A percentile compares a stretch with the other conserved stretches of the same genome.
Conservation (phyloP, 2,888 invertebrate genomes). For the Tetrapedia diversipes region DNA sequence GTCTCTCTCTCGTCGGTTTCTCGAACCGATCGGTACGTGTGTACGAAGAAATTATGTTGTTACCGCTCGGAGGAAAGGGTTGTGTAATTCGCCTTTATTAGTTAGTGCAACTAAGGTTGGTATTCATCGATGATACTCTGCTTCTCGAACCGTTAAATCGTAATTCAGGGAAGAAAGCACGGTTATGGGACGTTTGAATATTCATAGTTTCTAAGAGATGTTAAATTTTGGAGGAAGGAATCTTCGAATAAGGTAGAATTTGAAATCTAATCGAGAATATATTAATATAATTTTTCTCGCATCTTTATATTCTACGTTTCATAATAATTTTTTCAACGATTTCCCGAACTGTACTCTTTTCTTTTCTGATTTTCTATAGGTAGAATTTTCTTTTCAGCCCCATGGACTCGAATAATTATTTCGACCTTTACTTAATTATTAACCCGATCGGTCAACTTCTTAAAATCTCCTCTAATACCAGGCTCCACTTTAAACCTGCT, state of each 20-base stretch:
- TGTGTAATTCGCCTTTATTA: constrained; percentile 48
- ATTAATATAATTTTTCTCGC: no score
- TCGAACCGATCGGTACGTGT: constrained; percentile 38
- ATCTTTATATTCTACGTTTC: no score
- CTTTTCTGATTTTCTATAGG: no score
- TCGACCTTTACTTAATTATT: neutral
- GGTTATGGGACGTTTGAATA: neutral
- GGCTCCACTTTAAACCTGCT: no score
- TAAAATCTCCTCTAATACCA: no score
- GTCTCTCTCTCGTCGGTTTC: constrained; percentile 25
- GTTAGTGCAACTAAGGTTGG: constrained; percentile 9
- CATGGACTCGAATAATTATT: no score
- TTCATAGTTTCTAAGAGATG: neutral
- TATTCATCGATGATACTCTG: constrained; percentile 4
- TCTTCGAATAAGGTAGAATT: no score
- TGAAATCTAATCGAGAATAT: no score
- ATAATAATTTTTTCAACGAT: no score
- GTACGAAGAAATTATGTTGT: constrained; percentile 44
- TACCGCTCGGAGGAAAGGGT: constrained; percentile 28
- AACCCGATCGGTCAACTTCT: neutral
- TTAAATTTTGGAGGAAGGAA: no score
- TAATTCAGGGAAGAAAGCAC: neutral
- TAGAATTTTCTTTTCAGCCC: no score
- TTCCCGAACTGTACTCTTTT: no score
- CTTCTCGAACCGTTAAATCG: constrained; percentile 5